phyloP scores from a whole-genome alignment of 2,797 vertebrate species.

The Trachurus trachurus region DNA sequence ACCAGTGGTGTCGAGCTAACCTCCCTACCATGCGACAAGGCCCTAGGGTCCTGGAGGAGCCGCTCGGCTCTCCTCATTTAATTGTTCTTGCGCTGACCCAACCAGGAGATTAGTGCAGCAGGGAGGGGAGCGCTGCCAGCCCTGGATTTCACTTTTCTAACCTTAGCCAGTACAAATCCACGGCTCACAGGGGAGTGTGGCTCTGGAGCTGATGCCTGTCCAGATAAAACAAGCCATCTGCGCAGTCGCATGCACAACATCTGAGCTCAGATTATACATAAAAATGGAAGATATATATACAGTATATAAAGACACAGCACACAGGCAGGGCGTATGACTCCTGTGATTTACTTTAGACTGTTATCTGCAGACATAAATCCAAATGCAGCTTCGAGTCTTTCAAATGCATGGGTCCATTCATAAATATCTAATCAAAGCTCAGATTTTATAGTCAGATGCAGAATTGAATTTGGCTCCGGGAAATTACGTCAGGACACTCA shows the following conservation, averaged over 20 bases:
- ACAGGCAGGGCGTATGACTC: background rate
- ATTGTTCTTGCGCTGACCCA: conserved; percentile 77
- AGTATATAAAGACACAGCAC: background rate
- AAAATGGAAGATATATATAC: background rate
- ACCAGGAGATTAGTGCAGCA: conserved; percentile 65
- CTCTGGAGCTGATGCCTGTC: conserved; percentile 29
- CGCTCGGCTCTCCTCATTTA: conserved; percentile 75
- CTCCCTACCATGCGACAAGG: conserved; percentile 65
- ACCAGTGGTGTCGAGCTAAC: conserved; percentile 70
- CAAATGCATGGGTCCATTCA: conserved; percentile 24
- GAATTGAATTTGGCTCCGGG: conserved; percentile 55
- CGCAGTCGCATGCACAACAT: background rate
- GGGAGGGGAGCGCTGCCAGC: conserved; percentile 50
- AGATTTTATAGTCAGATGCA: conserved; percentile 35
- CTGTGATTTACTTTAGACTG: conserved; percentile 20
- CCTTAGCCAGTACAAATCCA: conserved; percentile 52
- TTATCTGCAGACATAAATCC: conserved; percentile 40
- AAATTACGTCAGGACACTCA: conserved; percentile 47
- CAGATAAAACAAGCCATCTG: conserved; percentile 35
- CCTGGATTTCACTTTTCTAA: conserved; percentile 59
- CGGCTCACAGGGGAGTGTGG: conserved; percentile 4
- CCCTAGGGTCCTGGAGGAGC: conserved; percentile 67
- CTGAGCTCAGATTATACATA: background rate
- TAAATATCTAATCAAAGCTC: conserved; percentile 45
- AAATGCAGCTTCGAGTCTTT: conserved; percentile 24